Evolutionary conservation across 1,140 invertebrate species (phyloP), one percentile per base, ranked within the genome.

Genomic region (Plectrocnemia conspersa): DNA sequence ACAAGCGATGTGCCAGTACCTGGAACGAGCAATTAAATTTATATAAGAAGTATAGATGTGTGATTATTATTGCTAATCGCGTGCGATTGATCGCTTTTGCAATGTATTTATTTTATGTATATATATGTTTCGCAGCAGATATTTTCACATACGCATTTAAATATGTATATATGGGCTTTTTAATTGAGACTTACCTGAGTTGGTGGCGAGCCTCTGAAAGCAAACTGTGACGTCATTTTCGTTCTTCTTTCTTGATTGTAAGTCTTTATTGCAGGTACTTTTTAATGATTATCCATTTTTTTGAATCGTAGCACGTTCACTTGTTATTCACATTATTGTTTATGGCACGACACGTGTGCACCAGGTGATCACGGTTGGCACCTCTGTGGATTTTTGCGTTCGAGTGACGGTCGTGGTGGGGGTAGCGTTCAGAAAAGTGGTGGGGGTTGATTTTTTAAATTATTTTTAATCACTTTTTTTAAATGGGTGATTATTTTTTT

Each of bases 191-290:
- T 58, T 69, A 82, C 80, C 79, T 81, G 79, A 71, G 78, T 79
- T 74, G 75, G 80, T 66, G 80, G 80, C 65, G 80, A 82, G 75
- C 78, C 75, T 75, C 78, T 73, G 67, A 81, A 81, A 66, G 78
- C 80, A 77, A 81, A 81, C 76, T 81, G 79, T 76, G 80, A 81
- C 77, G 81, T 81, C 59, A 61, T 61, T 47, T 41, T 45, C 23
- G 16, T 13, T 2, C 15, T 47, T 29, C 3, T 24, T 45, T 22
- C 1, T 11, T 11, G 13, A 15, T 41, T 27, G n/a, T n/a, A n/a
- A n/a, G n/a, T n/a, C n/a, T n/a, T n/a, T n/a, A n/a, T n/a, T n/a
- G n/a, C n/a, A n/a, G n/a, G n/a, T n/a, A n/a, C n/a, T n/a, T n/a
- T n/a, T 41, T 18, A 19, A 18, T 41, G 11, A 41, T 41, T 36